A percentile compares a stretch with the other conserved stretches of the same genome.
phyloP scores from a whole-genome alignment of 1,140 invertebrate species.

The Drosophila sturtevanti region DNA sequence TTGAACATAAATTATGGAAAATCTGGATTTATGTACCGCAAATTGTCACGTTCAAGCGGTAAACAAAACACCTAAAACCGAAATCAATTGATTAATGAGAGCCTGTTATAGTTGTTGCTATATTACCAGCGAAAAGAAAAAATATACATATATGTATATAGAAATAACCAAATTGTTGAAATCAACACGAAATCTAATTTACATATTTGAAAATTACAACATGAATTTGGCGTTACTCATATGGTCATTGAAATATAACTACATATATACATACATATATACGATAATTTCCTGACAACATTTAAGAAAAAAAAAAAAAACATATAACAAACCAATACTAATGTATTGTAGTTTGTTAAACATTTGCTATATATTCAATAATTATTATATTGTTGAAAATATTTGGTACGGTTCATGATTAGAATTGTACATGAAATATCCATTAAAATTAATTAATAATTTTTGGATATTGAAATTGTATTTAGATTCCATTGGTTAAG shows the following conservation, averaged over 20 bases:
- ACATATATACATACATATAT: no score
- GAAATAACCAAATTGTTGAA: constrained; percentile 6
- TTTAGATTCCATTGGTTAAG: no score
- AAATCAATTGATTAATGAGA: constrained; percentile 64
- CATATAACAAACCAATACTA: neutral
- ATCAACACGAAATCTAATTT: constrained; percentile 24
- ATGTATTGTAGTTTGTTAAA: neutral
- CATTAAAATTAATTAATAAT: no score
- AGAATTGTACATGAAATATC: no score
- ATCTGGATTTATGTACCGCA: constrained; percentile 66
- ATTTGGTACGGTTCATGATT: no score
- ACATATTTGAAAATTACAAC: constrained; percentile 53
- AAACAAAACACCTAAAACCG: constrained; percentile 41
- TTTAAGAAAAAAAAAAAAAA: neutral
- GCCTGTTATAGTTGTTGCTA: constrained; percentile 34
- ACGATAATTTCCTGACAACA: neutral
- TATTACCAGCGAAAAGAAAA: constrained; percentile 10
- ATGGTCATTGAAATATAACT: constrained; percentile 28
- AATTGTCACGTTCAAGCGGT: constrained; percentile 63
- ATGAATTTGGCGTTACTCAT: constrained; percentile 33
- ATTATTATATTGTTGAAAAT: no score
- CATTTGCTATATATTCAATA: no score
- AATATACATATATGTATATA: neutral
- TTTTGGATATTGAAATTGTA: no score
- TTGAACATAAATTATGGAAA: constrained; percentile 70